Conservation (phyloP, 2,113 vertebrate species). For the Neopipo cinnamomea region DNA sequence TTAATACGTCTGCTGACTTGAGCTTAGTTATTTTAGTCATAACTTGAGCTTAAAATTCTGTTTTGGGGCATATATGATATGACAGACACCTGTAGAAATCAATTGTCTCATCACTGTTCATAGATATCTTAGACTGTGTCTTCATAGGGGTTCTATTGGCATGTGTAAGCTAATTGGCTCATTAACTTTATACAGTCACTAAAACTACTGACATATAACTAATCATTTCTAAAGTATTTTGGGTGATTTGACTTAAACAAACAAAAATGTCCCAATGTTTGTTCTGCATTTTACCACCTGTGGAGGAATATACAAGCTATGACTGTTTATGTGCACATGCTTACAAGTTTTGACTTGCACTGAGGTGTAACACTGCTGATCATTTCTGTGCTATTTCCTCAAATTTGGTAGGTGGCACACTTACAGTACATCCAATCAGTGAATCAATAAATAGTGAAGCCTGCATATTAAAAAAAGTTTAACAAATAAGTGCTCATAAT, state of each 20-base stretch:
- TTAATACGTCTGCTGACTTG: not conserved
- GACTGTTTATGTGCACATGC: not conserved
- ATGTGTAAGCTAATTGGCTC: not conserved
- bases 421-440: slow-evolving; percentile 37
- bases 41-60: not conserved
- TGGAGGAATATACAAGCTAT: not conserved
- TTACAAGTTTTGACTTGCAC: slow-evolving; percentile 1
- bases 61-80: not conserved
- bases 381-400: slow-evolving; percentile 35
- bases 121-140: not conserved
- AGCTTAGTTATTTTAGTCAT: not conserved
- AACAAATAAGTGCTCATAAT: slow-evolving; percentile 44
- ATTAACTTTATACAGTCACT: not conserved
- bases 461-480: slow-evolving; percentile 25
- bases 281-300: not conserved
- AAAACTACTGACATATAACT: not conserved
- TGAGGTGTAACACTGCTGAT: slow-evolving; percentile 6
- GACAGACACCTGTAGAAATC: not conserved
- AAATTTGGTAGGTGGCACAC: slow-evolving; percentile 6
- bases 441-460: slow-evolving; percentile 49
- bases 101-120: not conserved
- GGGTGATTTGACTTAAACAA: not conserved
- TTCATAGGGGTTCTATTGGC: not conserved
- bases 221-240: not conserved
- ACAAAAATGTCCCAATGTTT: not conserved